phyloP scores from a whole-genome alignment of 2,888 invertebrate species.

The Synanthedon tipuliformis region DNA sequence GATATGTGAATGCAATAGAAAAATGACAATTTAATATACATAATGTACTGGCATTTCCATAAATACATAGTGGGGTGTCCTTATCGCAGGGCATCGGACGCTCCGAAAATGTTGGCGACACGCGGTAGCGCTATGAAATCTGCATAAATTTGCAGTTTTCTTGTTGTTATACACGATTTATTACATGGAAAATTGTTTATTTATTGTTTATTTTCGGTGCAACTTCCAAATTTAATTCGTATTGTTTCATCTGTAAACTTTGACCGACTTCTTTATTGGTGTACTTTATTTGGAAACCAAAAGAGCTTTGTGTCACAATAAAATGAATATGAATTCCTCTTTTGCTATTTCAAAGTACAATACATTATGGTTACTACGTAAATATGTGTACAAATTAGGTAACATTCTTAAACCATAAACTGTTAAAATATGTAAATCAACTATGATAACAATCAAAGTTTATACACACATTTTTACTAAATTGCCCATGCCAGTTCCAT shows the following conservation, averaged over 20 bases:
- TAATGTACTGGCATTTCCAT: slow-evolving; percentile 31
- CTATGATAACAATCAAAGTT: too few relatives aligned
- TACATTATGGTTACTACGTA: too few relatives aligned
- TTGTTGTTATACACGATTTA: slow-evolving; percentile 51
- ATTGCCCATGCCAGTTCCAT: too few relatives aligned
- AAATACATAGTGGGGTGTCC: slow-evolving; percentile 28
- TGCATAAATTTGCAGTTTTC: slow-evolving; percentile 63
- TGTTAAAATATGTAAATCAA: too few relatives aligned
- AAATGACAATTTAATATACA: slow-evolving; percentile 27
- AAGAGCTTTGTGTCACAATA: too few relatives aligned
- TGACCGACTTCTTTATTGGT: neutral
- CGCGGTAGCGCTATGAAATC: slow-evolving; percentile 44
- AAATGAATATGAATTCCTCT: too few relatives aligned
- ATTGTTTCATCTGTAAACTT: neutral
- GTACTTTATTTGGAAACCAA: too few relatives aligned
- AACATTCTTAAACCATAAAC: too few relatives aligned
- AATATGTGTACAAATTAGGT: too few relatives aligned
- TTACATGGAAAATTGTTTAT: slow-evolving; percentile 54
- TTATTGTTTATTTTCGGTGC: slow-evolving; percentile 36
- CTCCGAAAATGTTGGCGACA: slow-evolving; percentile 28
- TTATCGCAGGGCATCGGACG: slow-evolving; percentile 28
- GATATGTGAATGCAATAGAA: slow-evolving; percentile 20
- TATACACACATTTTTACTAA: too few relatives aligned
- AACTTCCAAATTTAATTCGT: slow-evolving; percentile 6
- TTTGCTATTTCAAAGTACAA: too few relatives aligned